Conservation (phyloP, 2,113 vertebrate species). For the Theropithecus gelada region DNA sequence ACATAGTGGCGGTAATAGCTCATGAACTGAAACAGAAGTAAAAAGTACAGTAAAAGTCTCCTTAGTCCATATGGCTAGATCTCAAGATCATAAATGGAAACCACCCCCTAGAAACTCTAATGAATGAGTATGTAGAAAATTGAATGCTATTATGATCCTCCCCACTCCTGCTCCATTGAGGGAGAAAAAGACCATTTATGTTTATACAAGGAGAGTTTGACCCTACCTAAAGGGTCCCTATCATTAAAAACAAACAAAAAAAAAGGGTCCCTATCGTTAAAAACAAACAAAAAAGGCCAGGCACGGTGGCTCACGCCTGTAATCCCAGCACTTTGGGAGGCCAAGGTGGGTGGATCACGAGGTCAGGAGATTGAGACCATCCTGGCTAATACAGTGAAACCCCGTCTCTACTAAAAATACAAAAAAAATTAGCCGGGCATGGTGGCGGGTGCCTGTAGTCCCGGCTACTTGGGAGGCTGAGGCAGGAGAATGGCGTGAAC, state of each 20-base stretch:
- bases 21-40: background rate
- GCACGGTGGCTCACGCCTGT: no score
- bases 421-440: no score
- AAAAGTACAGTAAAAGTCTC: background rate
- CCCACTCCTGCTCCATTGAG: background rate
- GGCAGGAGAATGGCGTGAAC: no score
- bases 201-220: background rate
- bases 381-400: no score
- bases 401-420: no score
- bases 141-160: background rate
- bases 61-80: background rate
- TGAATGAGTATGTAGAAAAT: background rate
- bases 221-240: background rate
- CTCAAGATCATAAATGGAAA: background rate
- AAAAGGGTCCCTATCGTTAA: background rate
- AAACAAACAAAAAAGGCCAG: background rate
- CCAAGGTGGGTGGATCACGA: no score
- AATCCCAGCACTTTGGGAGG: no score
- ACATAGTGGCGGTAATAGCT: background rate
- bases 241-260: background rate
- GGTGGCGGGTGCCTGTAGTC: no score
- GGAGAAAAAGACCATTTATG: background rate
- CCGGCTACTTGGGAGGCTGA: no score
- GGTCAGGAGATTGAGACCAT: no score
- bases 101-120: background rate